Evolutionary conservation across 2,888 invertebrate genomes (phyloP).

Genomic region (Fabriciana adippe): DNA sequence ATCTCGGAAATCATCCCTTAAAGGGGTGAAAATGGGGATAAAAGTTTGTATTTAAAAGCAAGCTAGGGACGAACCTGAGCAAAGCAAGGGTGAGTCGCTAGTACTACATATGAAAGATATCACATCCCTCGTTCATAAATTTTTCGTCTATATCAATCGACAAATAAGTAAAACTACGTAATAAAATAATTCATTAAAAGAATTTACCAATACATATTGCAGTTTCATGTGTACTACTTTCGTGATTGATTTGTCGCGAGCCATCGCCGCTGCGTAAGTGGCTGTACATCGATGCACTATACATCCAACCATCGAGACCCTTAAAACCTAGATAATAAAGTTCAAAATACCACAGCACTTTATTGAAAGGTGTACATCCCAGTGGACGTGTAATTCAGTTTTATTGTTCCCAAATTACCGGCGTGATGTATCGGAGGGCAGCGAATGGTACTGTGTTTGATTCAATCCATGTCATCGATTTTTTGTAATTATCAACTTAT

Average conservation of each 20-base stretch:
- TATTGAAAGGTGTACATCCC: neutral
- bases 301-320: neutral
- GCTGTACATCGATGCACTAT: neutral
- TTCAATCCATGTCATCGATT: neutral
- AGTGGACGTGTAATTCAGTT: constrained; percentile 17
- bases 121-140: too few species aligned
- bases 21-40: too few species aligned
- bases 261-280: constrained; percentile 13
- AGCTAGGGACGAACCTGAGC: too few species aligned
- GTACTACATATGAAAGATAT: too few species aligned
- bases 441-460: constrained; percentile 16
- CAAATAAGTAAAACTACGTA: too few species aligned
- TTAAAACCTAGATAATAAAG: neutral
- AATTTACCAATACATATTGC: too few species aligned
- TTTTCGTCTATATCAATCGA: too few species aligned
- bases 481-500: neutral
- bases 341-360: neutral
- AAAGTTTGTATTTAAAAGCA: too few species aligned
- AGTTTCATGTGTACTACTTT: neutral
- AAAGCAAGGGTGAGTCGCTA: too few species aligned
- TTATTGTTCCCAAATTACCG: constrained; percentile 23
- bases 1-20: too few species aligned
- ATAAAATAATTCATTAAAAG: too few species aligned
- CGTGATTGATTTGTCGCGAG: constrained; percentile 11
- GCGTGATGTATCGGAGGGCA: constrained; percentile 18